Conservation (phyloP, 2,113 vertebrate species). For the Salvelinus namaycush region DNA sequence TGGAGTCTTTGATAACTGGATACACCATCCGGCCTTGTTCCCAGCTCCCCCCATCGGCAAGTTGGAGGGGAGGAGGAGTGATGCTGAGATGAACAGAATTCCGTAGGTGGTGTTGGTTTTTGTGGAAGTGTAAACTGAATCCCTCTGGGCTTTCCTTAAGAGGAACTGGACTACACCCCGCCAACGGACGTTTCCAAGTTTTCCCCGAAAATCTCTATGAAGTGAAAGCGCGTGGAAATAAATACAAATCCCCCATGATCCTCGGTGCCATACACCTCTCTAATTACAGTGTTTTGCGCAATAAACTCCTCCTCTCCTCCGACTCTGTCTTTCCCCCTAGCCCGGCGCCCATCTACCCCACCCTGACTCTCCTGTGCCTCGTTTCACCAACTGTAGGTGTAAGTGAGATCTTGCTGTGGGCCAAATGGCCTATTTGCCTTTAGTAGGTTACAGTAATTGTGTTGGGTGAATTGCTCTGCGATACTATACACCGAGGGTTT, state of each 20-base stretch:
- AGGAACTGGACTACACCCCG: constrained; percentile 8
- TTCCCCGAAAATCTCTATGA: constrained; percentile 46
- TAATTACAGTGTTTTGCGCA: constrained; percentile 27
- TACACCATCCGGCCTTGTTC: not conserved
- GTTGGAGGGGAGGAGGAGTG: not conserved
- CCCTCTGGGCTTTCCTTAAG: not conserved
- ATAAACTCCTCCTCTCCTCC: constrained; percentile 7
- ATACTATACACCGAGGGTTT: constrained; percentile 7
- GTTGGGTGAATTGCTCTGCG: constrained; percentile 14
- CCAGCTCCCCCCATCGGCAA: not conserved
- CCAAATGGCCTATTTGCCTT: constrained; percentile 42
- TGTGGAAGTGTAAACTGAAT: constrained; percentile 41
- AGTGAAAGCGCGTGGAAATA: constrained; percentile 52
- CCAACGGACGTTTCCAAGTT: constrained; percentile 42
- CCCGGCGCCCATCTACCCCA: not conserved
- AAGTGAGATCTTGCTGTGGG: constrained; percentile 26
- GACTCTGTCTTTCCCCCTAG: not conserved
- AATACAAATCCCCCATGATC: constrained; percentile 56
- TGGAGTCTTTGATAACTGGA: constrained; percentile 1
- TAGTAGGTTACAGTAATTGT: constrained; percentile 21
- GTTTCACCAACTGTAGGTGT: constrained; percentile 30
- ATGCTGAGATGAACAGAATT: not conserved
- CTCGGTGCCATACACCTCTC: constrained; percentile 37
- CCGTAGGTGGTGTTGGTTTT: not conserved
- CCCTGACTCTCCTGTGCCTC: constrained; percentile 38